A percentile compares a stretch with the other conserved stretches of the same genome.
Evolutionary conservation across 2,797 vertebrate species (phyloP).

Genomic region (Chloroceryle amazona): DNA sequence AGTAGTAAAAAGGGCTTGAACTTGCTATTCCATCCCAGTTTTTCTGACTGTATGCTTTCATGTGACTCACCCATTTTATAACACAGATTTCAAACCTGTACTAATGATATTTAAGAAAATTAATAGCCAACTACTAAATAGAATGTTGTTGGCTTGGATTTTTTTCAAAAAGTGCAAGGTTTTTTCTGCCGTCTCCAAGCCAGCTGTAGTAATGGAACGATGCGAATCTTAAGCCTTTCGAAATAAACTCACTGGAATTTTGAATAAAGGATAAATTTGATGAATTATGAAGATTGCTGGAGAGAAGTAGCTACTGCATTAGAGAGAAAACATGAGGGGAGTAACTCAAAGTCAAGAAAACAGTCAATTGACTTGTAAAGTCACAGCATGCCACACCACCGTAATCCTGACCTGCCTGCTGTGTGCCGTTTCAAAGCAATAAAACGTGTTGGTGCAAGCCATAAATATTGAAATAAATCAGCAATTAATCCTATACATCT

Average conservation of each 20-base stretch:
- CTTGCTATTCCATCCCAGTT: not conserved
- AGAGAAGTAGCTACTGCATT: not conserved
- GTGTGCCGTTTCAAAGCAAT: not conserved
- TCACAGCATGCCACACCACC: not conserved
- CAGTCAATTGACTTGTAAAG: not conserved
- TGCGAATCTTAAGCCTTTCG: not conserved
- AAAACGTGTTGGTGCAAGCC: not conserved
- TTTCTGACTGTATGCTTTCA: not conserved
- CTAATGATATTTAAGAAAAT: not conserved
- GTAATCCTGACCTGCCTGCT: not conserved
- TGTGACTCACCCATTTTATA: not conserved
- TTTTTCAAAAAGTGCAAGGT: not conserved
- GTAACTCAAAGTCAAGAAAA: not conserved
- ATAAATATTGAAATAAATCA: conserved; percentile 11
- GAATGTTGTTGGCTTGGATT: too few relatives aligned
- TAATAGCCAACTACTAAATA: not conserved
- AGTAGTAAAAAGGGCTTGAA: not conserved
- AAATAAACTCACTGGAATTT: not conserved
- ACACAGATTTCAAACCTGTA: not conserved
- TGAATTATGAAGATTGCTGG: not conserved
- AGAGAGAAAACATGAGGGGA: not conserved
- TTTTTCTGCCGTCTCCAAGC: not conserved
- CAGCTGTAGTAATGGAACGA: not conserved
- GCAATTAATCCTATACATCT: not conserved
- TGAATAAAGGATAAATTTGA: not conserved